A percentile compares a stretch with the other conserved stretches of the same genome.
Conservation (phyloP, 2,113 vertebrate genomes). For the Silurus glanis region DNA sequence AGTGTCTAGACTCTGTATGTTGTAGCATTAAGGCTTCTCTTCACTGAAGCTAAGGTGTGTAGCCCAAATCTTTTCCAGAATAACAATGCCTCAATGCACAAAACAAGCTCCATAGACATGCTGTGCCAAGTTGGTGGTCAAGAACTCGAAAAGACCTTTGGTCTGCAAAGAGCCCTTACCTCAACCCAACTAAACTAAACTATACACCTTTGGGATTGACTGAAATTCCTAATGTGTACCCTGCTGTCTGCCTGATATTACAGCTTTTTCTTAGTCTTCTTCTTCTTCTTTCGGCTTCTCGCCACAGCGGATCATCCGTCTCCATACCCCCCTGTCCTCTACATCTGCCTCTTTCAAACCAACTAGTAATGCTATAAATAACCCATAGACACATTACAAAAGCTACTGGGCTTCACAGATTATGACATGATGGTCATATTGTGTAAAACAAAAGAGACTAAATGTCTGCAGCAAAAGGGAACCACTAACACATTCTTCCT, state of each 20-base stretch:
- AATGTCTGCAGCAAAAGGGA: background rate
- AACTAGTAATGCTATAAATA: too few relatives aligned
- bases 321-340: too few relatives aligned
- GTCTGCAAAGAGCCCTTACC: background rate
- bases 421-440: background rate
- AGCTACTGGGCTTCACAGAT: background rate
- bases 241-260: background rate
- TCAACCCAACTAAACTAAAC: background rate
- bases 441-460: background rate
- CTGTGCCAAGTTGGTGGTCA: background rate
- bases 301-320: too few relatives aligned
- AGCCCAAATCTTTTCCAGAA: background rate
- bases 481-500: background rate
- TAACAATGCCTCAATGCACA: background rate
- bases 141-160: background rate
- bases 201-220: background rate
- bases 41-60: background rate
- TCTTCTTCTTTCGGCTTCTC: too few relatives aligned
- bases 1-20: background rate
- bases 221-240: background rate
- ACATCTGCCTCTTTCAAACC: too few relatives aligned
- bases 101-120: background rate
- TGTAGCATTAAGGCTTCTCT: background rate
- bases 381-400: too few relatives aligned
- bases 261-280: background rate